These are phyloP conservation scores for Acanthisitta chloris DNA, from an alignment of 2,113 vertebrate species.

Conservation along the genomic window DNA sequence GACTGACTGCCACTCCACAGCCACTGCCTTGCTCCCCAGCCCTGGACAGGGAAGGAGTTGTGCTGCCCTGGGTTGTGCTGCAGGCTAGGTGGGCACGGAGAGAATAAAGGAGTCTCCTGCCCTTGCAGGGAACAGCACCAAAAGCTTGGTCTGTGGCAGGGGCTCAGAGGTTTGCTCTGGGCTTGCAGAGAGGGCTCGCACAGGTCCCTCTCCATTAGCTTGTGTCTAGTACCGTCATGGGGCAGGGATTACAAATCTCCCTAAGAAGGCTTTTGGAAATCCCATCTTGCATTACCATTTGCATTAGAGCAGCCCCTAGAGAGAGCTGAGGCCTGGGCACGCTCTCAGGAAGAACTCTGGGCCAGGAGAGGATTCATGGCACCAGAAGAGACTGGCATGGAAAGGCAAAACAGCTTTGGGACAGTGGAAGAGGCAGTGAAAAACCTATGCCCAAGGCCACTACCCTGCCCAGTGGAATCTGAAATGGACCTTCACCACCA, in stretches of 20 bases:
- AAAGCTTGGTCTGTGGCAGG: not conserved
- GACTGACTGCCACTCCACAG: accelerated
- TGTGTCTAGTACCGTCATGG: conserved; percentile 38
- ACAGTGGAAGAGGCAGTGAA: not conserved
- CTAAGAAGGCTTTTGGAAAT: conserved; percentile 62
- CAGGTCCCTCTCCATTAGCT: conserved; percentile 23
- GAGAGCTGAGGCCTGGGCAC: not conserved
- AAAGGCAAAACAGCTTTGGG: not conserved
- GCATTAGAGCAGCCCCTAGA: conserved; percentile 21
- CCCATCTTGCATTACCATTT: conserved; percentile 28
- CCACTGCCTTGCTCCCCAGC: accelerated
- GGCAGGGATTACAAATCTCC: conserved; percentile 51
- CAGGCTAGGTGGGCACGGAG: not conserved
- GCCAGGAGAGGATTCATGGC: not conserved
- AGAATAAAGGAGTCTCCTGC: not conserved
- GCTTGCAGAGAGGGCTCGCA: not conserved
- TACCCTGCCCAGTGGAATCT: not conserved
- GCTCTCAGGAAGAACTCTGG: not conserved
- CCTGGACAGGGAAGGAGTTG: accelerated
- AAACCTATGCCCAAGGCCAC: not conserved
- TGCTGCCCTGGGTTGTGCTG: not conserved
- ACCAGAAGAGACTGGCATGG: not conserved
- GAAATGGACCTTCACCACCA: not conserved
- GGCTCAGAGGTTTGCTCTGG: not conserved
- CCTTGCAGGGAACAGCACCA: not conserved